Evolutionary conservation across 2,797 vertebrate species (phyloP), one percentile per base, ranked within the genome.

Genomic region (Artibeus lituratus): DNA sequence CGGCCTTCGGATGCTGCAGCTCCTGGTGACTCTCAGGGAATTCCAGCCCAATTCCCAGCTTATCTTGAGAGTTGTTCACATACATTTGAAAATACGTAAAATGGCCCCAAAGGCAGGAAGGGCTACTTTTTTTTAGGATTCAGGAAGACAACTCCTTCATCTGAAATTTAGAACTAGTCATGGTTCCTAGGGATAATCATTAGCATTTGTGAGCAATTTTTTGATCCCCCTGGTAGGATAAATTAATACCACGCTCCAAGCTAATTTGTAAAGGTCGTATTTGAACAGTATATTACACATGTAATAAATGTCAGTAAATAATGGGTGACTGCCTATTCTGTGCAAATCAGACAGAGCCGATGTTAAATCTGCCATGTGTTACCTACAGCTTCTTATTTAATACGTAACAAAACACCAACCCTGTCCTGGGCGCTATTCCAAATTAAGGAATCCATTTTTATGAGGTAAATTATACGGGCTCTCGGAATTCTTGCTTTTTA

Each of bases 31-130:
- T 62, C 53, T 42, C 22, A 10, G 84, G 93, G 67, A 82, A 76
- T 94, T 91, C 96, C 47, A 21, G 39, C 32, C 44, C 57, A 10
- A 84, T 88, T 26, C 59, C 89, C 32, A 26, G 65, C 37, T 70
- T 26, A 29, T 62, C 87, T 72, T 65, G 19, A 7, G 8, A 47
- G 70, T 65, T 62, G 51, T 53, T 70, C 80, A 93, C 70, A 72
- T 42, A 59, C 67, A 47, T 18, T 37, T 0, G 42, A 72, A 93
- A 94, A 89, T 37, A 47, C 8, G 39, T 7, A 26, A 92, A 89
- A 70, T 16, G 42, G 70, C 65, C 10, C 24, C 4, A 39, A 37
- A 39, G 47, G 12, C n/a, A 37, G 49, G 35, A 72, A 83, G 15
- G 32, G 59, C 67, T 35, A 22, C 35, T 32, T 84, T 62, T 84